phyloP scores from a whole-genome alignment of 2,888 invertebrate genomes.

The Vannuccia rotundouncinata region DNA sequence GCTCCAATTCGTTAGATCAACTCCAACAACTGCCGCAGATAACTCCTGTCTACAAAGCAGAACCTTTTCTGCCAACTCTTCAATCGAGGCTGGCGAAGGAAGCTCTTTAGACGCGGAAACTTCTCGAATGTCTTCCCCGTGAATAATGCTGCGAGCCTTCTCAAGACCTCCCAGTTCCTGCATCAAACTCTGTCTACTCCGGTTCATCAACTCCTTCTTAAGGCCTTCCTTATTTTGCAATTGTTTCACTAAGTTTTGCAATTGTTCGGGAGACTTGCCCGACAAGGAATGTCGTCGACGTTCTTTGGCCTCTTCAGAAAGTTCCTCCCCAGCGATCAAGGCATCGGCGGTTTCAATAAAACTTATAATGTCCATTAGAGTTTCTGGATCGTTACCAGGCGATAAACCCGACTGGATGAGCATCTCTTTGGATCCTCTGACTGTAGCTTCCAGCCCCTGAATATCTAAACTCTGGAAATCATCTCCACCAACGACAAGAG shows the following conservation, averaged over 20 bases:
- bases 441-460: not conserved
- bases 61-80: constrained; percentile 5
- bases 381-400: not conserved
- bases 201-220: not conserved
- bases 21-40: not conserved
- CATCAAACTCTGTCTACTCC: not conserved
- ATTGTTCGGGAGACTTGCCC: not conserved
- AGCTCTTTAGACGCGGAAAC: not conserved
- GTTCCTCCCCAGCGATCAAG: not conserved
- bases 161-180: not conserved
- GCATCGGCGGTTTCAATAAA: not conserved
- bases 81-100: not conserved
- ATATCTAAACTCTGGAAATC: not conserved
- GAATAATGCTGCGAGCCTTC: not conserved
- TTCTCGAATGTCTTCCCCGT: not conserved
- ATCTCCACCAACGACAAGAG: not conserved
- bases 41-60: not conserved
- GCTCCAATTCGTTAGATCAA: not conserved
- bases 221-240: not conserved
- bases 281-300: not conserved
- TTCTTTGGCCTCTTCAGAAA: not conserved
- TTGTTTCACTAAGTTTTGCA: not conserved
- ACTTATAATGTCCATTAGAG: not conserved
- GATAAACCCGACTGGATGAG: not conserved
- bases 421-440: not conserved